Percentiles rank a stretch among this genome's conserved stretches.
Conservation (phyloP, 2,888 invertebrate genomes). For the Agrilus biguttatus region DNA sequence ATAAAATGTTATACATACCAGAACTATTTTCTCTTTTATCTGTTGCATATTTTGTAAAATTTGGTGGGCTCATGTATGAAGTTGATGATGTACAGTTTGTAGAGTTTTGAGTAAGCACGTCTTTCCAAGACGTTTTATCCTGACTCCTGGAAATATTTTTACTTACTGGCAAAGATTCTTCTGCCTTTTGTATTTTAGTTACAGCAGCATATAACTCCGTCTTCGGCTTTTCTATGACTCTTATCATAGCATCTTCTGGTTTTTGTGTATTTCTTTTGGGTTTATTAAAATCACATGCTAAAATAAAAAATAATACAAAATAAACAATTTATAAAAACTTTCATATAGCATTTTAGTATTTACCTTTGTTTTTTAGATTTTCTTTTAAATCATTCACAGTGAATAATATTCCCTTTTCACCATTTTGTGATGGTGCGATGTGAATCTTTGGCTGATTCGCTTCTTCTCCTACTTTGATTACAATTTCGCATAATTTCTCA, state of each 20-base stretch:
- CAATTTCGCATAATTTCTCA: slow-evolving; percentile 24
- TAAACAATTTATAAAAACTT: too few species aligned
- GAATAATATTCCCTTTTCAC: slow-evolving; percentile 3
- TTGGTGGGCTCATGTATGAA: slow-evolving; percentile 28
- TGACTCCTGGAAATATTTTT: neutral
- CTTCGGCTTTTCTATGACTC: too few species aligned
- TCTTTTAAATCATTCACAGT: slow-evolving; percentile 6
- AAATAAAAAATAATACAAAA: too few species aligned
- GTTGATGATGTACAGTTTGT: slow-evolving; percentile 21
- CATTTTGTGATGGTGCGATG: slow-evolving; percentile 8
- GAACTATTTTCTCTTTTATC: neutral
- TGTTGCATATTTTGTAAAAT: slow-evolving; percentile 10
- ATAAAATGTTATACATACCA: slow-evolving; percentile 9
- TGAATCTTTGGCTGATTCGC: slow-evolving; percentile 17
- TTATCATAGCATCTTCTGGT: too few species aligned
- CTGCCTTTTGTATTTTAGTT: slow-evolving; percentile 6
- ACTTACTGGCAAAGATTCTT: neutral
- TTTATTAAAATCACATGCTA: too few species aligned
- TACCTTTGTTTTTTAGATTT: slow-evolving; percentile 12
- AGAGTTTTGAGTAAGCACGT: slow-evolving; percentile 22
- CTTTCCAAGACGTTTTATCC: slow-evolving; percentile 18
- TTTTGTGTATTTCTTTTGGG: too few species aligned
- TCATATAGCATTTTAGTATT: too few species aligned
- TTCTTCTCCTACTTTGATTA: slow-evolving; percentile 24
- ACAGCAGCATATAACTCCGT: neutral